Percentiles rank a stretch among this genome's conserved stretches.
These are phyloP conservation scores for Hestina assimilis DNA, from an alignment of 1,140 invertebrate genomes.

Conservation along the genomic window DNA sequence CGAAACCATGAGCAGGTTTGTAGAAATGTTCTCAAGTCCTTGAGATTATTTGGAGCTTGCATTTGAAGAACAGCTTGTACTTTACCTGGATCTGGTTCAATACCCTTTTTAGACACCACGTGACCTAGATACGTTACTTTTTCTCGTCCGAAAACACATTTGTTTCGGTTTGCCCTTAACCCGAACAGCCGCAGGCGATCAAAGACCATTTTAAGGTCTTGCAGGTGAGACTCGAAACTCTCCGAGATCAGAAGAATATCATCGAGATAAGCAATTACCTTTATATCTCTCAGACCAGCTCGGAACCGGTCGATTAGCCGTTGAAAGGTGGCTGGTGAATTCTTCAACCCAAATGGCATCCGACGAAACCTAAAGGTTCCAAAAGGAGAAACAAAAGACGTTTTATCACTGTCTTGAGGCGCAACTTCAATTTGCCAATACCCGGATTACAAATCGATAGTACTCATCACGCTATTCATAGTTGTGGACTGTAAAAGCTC, in stretches of 20 bases:
- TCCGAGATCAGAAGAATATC: too few species aligned
- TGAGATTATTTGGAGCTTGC: not conserved
- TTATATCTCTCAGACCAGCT: not conserved
- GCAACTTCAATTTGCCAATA: not conserved
- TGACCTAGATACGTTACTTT: too few species aligned
- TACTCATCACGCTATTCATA: too few species aligned
- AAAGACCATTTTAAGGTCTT: too few species aligned
- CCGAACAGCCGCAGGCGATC: too few species aligned
- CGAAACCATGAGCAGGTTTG: not conserved
- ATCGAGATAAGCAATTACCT: not conserved
- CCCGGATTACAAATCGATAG: not conserved
- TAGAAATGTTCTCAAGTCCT: not conserved
- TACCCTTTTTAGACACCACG: too few species aligned
- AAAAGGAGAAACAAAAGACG: not conserved
- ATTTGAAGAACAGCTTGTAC: not conserved
- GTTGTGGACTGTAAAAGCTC: not conserved
- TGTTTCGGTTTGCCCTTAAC: too few species aligned
- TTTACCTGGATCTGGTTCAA: not conserved
- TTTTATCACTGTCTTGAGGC: not conserved
- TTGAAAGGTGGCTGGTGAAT: constrained; percentile 1
- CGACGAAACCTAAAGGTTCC: not conserved
- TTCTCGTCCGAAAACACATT: too few species aligned
- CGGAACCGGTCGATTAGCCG: not conserved
- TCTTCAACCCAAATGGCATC: not conserved
- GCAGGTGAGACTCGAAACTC: too few species aligned